Evolutionary conservation across 2,113 vertebrate species (phyloP).

Genomic region (Cinclus cinclus): DNA sequence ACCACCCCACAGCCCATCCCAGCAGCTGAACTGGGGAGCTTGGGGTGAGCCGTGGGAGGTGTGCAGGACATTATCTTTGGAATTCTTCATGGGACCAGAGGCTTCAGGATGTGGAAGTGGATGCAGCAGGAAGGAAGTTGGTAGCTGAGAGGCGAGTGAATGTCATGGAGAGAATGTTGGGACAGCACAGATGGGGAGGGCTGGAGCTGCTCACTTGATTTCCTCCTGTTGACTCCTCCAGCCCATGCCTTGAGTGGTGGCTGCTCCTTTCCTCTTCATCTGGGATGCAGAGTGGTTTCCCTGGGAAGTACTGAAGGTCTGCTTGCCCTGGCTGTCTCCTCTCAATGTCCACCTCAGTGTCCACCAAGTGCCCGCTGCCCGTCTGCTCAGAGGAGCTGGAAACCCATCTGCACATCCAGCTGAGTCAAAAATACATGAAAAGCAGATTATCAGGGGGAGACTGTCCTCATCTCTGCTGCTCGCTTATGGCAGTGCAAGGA

Average conservation of each 20-base stretch:
- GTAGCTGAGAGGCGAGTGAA: not conserved
- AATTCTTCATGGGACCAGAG: not conserved
- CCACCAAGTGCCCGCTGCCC: not conserved
- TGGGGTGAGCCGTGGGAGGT: not conserved
- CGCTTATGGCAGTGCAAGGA: not conserved
- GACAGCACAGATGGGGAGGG: not conserved
- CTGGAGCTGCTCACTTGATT: not conserved
- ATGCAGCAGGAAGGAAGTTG: not conserved
- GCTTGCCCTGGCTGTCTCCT: not conserved
- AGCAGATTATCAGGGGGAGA: not conserved
- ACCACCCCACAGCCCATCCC: not conserved
- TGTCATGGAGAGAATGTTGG: fast-evolving
- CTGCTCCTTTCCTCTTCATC: not conserved
- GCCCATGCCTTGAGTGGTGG: fast-evolving
- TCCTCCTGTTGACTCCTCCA: not conserved
- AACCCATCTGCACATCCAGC: not conserved
- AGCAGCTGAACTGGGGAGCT: not conserved
- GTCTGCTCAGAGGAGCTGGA: not conserved
- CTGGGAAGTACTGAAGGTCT: not conserved
- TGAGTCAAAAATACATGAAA: not conserved
- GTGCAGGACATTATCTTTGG: not conserved
- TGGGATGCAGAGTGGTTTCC: not conserved
- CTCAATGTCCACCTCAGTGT: not conserved
- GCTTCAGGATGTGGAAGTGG: not conserved
- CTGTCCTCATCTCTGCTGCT: not conserved